Evolutionary conservation across 2,888 invertebrate species (phyloP), one percentile per base, ranked within the genome.

Genomic region (Chloroclystis v-ata): DNA sequence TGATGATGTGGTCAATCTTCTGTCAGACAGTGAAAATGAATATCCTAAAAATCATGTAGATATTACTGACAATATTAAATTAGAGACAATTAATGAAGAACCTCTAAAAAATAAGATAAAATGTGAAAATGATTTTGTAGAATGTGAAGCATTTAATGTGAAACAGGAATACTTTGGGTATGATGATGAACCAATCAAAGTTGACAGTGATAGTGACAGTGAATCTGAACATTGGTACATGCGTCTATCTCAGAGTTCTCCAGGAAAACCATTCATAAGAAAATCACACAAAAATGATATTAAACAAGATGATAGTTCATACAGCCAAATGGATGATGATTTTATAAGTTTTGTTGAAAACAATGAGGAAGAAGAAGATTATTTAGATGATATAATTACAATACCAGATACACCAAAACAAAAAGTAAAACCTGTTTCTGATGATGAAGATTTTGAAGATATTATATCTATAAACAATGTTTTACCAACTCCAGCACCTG

Each of bases 241-340:
- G 35, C 85, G 90, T 35, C 84, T 91, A 29, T 83, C 91, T 1
- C 89, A 90, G 65, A 82, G 72, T 54, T 80, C 86, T 51, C 80
- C 83, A 12, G 75, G 75, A 2, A 84, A 84, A 59, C 75, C 80
- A 25, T 77, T 81, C 43, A 63, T 60, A 29, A 73, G 74, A 60
- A 48, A 65, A 16, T 13, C 57, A 13, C 62, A 61, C 5, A 65
- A 45, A 32, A 49, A 28, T 28, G 58, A 73, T 29, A 38, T 47
- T 5, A 60, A 61, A 28, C 67, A 59, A 38, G 75, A 75, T 57
- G 77, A 82, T 43, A 73, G 68, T 44, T 85, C 86, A 13, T 85
- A 86, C 55, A 84, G 84, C 59, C 85, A 85, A 61, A 60, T 79
- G 54, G 85, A 85, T 65, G 71, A 75, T 35, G 57, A 63, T 37